Conservation (phyloP, 1,140 invertebrate species). For the Drosophila takahashii region DNA sequence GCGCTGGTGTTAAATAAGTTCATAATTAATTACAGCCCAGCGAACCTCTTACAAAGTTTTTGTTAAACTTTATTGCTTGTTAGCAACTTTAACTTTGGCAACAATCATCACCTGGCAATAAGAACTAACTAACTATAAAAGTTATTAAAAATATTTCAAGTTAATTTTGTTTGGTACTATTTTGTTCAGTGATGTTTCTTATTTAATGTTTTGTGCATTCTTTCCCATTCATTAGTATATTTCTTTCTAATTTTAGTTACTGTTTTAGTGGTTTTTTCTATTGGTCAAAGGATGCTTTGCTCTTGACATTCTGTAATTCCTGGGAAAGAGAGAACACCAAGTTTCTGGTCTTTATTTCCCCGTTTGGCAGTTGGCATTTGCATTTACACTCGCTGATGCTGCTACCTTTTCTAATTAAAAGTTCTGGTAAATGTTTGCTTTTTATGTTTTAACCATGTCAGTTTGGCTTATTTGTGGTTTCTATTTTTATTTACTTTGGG, state of each 20-base stretch:
- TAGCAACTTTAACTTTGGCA: background rate
- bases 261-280: conserved; percentile 13
- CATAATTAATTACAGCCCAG: conserved; percentile 58
- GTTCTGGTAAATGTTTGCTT: conserved; percentile 50
- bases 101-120: background rate
- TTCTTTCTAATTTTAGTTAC: conserved; percentile 23
- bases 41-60: conserved; percentile 13
- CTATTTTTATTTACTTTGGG: background rate
- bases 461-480: conserved; percentile 28
- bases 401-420: conserved; percentile 63
- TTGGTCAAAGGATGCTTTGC: conserved; percentile 4
- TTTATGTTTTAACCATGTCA: conserved; percentile 32
- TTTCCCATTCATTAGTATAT: background rate
- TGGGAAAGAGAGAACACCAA: background rate
- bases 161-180: background rate
- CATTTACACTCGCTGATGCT: conserved; percentile 22
- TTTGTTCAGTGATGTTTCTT: background rate
- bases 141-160: background rate
- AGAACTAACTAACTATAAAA: too few species aligned
- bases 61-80: conserved; percentile 5
- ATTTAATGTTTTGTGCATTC: background rate
- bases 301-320: conserved; percentile 1
- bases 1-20: background rate
- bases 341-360: conserved; percentile 16
- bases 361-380: conserved; percentile 15